A percentile compares a stretch with the other conserved stretches of the same genome.
Evolutionary conservation across 2,113 vertebrate species (phyloP).

Genomic region (Caretta caretta): DNA sequence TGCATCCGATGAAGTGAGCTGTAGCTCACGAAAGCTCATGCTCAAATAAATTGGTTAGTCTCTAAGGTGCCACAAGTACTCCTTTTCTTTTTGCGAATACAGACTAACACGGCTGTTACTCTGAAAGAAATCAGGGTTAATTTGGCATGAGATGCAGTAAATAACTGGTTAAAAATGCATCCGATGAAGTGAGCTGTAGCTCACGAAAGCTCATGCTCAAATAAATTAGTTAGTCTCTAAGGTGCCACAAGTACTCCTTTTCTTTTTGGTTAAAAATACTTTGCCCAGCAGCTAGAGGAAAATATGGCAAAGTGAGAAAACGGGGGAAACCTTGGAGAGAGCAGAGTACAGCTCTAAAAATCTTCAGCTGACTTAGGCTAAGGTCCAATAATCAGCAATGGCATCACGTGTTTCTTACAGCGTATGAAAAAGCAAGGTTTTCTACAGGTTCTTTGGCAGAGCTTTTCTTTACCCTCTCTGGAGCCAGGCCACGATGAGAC

Average conservation of each 20-base stretch:
- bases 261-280: background rate
- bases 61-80: too few relatives aligned
- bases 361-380: background rate
- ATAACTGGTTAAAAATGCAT: background rate
- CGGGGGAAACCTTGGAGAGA: background rate
- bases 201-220: too few relatives aligned
- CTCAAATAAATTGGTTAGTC: too few relatives aligned
- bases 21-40: too few relatives aligned
- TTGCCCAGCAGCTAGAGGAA: background rate
- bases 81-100: too few relatives aligned
- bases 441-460: background rate
- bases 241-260: too few relatives aligned
- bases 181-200: too few relatives aligned
- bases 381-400: background rate
- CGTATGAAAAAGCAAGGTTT: background rate
- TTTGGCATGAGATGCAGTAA: background rate
- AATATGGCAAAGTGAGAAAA: background rate
- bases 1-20: too few relatives aligned
- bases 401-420: background rate
- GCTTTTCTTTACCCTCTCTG: background rate
- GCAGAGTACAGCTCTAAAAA: background rate
- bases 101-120: too few relatives aligned
- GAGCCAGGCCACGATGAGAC: background rate
- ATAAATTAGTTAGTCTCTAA: too few relatives aligned
- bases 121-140: background rate